Evolutionary conservation across 2,888 invertebrate species (phyloP).

Genomic region (Meghimatium bilineatum): DNA sequence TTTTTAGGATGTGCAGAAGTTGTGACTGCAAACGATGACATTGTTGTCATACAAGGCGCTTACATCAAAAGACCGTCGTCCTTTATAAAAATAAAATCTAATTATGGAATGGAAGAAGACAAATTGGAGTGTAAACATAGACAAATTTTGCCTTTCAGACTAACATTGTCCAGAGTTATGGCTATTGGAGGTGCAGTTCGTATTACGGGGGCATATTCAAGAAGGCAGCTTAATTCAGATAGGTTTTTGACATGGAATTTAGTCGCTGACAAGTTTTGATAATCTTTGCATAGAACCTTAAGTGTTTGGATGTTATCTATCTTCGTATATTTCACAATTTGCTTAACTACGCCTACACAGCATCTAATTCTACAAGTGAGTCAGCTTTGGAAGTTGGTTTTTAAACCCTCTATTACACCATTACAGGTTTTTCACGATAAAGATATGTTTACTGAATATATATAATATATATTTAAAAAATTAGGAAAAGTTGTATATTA

Average conservation of each 20-base stretch:
- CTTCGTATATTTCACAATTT: no score
- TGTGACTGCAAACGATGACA: slow-evolving; percentile 6
- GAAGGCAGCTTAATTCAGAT: background rate
- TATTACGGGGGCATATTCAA: background rate
- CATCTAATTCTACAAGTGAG: no score
- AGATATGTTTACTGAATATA: no score
- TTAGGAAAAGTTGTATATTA: no score
- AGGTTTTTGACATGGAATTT: slow-evolving; percentile 10
- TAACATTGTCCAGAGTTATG: background rate
- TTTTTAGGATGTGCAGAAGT: slow-evolving; percentile 21
- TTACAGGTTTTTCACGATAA: no score
- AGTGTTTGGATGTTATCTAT: no score
- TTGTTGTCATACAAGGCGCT: slow-evolving; percentile 32
- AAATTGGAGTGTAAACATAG: background rate
- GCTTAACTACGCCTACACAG: no score
- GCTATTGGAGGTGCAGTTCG: no score
- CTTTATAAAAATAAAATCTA: background rate
- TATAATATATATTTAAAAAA: no score
- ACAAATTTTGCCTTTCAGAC: background rate
- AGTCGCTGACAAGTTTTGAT: background rate
- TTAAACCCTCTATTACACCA: no score
- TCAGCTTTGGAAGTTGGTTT: no score
- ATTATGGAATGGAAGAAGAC: background rate
- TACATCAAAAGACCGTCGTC: background rate
- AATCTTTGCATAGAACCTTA: background rate